Conservation (phyloP, 2,797 vertebrate species). For the Halcyon badia region DNA sequence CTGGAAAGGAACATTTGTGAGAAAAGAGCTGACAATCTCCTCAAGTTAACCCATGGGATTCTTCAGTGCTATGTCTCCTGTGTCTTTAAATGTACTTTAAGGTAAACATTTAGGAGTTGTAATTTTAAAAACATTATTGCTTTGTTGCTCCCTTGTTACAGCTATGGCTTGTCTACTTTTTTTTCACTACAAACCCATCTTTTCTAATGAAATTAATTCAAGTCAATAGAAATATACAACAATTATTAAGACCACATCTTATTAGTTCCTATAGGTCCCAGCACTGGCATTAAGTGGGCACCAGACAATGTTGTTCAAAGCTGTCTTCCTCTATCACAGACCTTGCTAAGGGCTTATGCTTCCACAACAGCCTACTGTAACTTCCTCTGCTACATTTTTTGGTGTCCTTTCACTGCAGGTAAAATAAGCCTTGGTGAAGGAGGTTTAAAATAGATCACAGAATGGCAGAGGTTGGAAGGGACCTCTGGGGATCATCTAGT, state of each 20-base stretch:
- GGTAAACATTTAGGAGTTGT: neutral
- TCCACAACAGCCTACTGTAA: neutral
- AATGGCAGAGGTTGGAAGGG: neutral
- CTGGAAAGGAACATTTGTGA: slow-evolving; percentile 52
- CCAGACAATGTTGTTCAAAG: neutral
- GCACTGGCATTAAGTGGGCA: neutral
- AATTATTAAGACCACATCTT: neutral
- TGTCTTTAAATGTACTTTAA: slow-evolving; percentile 8
- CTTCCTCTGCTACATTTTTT: neutral
- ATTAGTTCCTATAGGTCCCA: neutral
- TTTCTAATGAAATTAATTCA: neutral
- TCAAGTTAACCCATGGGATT: slow-evolving; percentile 48
- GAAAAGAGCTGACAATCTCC: slow-evolving; percentile 60
- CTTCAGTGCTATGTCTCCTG: neutral
- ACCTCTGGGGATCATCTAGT: neutral
- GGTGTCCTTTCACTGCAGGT: neutral
- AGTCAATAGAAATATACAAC: neutral
- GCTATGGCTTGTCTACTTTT: neutral
- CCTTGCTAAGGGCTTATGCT: neutral
- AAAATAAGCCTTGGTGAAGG: neutral
- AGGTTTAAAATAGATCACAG: neutral
- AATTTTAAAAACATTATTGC: neutral
- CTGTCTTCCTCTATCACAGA: neutral
- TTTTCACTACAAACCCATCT: neutral
- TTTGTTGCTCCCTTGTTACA: neutral